phyloP scores from a whole-genome alignment of 2,113 vertebrate genomes.

The Paradoxurus hermaphroditus region DNA sequence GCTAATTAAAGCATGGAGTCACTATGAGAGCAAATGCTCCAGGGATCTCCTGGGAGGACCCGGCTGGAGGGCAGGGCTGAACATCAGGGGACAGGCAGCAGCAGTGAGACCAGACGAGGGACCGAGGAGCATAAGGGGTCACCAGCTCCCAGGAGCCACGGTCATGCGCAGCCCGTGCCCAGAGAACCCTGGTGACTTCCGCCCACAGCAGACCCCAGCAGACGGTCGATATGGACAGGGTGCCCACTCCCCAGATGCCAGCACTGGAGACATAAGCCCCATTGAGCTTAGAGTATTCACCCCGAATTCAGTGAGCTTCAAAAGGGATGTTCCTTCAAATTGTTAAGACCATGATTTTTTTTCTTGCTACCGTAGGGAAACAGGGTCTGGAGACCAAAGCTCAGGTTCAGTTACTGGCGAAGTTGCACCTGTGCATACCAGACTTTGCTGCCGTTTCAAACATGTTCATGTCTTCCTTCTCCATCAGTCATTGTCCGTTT shows the following conservation, averaged over 20 bases:
- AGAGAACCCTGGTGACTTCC: rapidly evolving
- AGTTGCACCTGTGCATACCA: not conserved
- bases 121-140: not conserved
- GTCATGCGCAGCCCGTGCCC: rapidly evolving
- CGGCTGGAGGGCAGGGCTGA: not conserved
- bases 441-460: not conserved
- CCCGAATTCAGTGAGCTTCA: not conserved
- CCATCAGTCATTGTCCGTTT: not conserved
- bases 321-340: not conserved
- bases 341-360: not conserved
- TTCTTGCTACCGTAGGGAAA: not conserved
- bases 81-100: not conserved
- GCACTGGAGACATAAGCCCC: not conserved
- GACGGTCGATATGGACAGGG: too few species aligned
- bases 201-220: rapidly evolving
- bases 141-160: not conserved
- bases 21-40: not conserved
- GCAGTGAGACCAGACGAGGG: rapidly evolving
- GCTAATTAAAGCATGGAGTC: not conserved
- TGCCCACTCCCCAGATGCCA: too few species aligned
- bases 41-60: not conserved
- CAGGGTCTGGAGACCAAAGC: not conserved
- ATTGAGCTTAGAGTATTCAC: not conserved
- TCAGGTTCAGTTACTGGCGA: not conserved
- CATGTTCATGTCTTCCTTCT: not conserved